phyloP scores from a whole-genome alignment of 1,140 invertebrate species.

The Chionoecetes opilio region DNA sequence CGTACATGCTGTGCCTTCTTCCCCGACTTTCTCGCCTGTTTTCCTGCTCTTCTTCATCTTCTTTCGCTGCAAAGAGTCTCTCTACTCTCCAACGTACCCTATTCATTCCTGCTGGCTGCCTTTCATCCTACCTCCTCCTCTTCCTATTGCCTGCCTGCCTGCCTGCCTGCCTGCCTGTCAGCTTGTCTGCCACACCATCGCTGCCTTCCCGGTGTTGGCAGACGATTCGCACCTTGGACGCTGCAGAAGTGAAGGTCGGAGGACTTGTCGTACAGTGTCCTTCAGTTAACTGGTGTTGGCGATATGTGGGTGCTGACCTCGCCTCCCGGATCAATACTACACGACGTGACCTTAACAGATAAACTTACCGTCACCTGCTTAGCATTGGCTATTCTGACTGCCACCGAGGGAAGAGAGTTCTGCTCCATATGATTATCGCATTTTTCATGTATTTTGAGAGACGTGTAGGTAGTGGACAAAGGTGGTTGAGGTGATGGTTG shows the following conservation, averaged over 20 bases:
- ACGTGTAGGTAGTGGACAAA: too few species aligned
- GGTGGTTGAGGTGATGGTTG: too few species aligned
- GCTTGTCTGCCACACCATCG: neutral
- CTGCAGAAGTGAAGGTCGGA: neutral
- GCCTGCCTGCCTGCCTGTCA: neutral
- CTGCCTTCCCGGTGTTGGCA: neutral
- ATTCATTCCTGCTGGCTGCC: neutral
- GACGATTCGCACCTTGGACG: neutral
- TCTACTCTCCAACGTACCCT: neutral
- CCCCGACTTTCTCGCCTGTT: neutral
- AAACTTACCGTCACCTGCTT: neutral
- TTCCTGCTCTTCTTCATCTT: conserved; percentile 16
- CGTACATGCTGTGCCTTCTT: neutral
- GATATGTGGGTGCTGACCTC: conserved; percentile 10
- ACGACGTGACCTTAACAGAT: conserved; percentile 8
- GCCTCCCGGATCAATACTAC: conserved; percentile 24
- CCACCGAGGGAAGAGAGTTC: neutral
- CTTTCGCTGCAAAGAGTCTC: neutral
- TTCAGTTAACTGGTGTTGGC: conserved; percentile 3
- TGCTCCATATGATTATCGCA: neutral
- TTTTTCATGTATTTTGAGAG: neutral
- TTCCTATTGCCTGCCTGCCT: conserved; percentile 10
- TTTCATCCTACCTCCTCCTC: neutral
- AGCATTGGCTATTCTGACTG: neutral
- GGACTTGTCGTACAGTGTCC: neutral